Evolutionary conservation across 1,140 invertebrate genomes (phyloP), one percentile per base, ranked within the genome.

Genomic region (Aphis craccivora): DNA sequence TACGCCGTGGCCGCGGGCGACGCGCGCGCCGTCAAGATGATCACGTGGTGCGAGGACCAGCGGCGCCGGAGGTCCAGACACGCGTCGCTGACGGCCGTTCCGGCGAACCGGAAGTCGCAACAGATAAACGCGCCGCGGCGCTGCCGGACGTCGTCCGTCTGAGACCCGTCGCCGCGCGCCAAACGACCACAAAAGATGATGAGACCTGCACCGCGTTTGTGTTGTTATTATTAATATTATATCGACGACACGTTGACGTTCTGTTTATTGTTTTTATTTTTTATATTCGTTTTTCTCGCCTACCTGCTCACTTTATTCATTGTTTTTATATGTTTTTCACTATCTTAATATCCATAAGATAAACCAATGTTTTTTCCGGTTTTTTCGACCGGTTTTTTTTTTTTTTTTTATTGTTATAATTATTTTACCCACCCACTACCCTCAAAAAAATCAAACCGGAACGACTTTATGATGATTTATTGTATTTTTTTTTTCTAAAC

Each of bases 261-360:
- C 25, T 67, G 30, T 67, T 35, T 11, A 23, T 84, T 40, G 22
- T 23, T 84, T 37, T 84, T 84, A 37, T 20, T 22, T 37, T 8
- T 40, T 84, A 30, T 30, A 30, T 30, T 9, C 25, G 25, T 40
- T 37, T 81, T 37, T 84, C n/a, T 84, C n/a, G 11, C 25, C 30
- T 18, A 37, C 25, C 30, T 18, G 23, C 22, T 35, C 40, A 84
- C 18, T 35, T 81, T 84, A 84, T 23, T 84, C 48, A 48, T 87
- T n/a, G 43, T 45, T 87, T 87, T 48, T 48, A 40, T 48, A n/a
- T 87, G 43, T 48, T 87, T 87, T 48, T 18, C 30, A n/a, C 90
- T 91, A 91, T 91, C 90, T 91, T 91, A 91, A 43, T n/a, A 1
- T 67, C 4, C 35, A 45, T 91, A 91, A 91, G 90, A 43, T 91